A percentile compares a stretch with the other conserved stretches of the same genome.
phyloP scores from a whole-genome alignment of 2,888 invertebrate genomes.

The Epiperipatus broadwayi region DNA sequence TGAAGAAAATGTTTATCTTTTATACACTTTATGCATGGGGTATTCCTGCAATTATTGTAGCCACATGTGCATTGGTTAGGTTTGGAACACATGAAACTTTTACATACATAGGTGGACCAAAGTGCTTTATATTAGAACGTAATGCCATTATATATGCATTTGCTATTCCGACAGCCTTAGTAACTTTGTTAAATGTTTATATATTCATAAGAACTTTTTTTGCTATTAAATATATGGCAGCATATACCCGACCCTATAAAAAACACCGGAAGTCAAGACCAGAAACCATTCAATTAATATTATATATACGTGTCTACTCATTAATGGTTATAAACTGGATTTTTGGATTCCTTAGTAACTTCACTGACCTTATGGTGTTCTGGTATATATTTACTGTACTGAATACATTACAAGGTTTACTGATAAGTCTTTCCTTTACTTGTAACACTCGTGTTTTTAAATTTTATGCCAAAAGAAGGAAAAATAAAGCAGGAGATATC shows the following conservation, averaged over 20 bases:
- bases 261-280: too few species aligned
- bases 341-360: constrained; percentile 24
- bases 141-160: constrained; percentile 34
- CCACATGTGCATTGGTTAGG: constrained; percentile 35
- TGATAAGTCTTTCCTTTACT: constrained; percentile 41
- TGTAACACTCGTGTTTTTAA: constrained; percentile 37
- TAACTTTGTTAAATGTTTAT: constrained; percentile 32
- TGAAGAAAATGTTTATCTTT: constrained; percentile 18
- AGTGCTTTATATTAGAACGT: constrained; percentile 28
- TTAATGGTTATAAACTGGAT: constrained; percentile 33
- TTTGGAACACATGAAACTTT: constrained; percentile 22
- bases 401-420: constrained; percentile 36
- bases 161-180: constrained; percentile 34
- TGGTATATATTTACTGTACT: constrained; percentile 28
- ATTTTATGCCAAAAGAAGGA: constrained; percentile 17
- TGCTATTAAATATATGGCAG: constrained; percentile 39
- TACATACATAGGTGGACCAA: constrained; percentile 18
- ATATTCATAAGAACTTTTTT: constrained; percentile 37
- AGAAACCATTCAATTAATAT: constrained; percentile 40
- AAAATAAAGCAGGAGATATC: constrained; percentile 18
- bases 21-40: constrained; percentile 45
- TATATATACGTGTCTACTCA: constrained; percentile 38
- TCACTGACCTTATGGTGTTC: constrained; percentile 20
- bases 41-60: constrained; percentile 37
- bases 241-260: too few species aligned